Evolutionary conservation across 2,113 vertebrate species (phyloP), one percentile per base, ranked within the genome.

Genomic region (Cavia aperea): DNA sequence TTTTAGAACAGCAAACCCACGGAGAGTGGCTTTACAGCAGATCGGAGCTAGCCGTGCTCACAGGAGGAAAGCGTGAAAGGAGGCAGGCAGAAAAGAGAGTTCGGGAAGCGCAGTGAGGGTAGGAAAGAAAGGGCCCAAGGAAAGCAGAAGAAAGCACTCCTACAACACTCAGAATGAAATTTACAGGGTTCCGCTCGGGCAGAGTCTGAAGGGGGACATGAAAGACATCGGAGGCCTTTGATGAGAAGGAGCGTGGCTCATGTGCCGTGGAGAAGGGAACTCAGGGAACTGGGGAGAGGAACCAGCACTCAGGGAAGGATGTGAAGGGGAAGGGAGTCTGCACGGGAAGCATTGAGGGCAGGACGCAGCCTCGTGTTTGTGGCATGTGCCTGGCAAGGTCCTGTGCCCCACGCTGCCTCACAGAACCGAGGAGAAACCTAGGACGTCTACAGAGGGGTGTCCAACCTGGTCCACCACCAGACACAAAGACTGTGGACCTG

Each of bases 381-480:
- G 15, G 54, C 31, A 23, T 11, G n/a, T 51, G 49, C 63, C 62
- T 33, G 72, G 29, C 39, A 13, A 8, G 13, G 21, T 73, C 65
- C 33, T 62, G 68, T 86, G 49, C 6, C 3, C 1, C 0, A 0
- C 18, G 16, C 19, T 11, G 39, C n/a, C 19, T 86, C 70, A 46
- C 16, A 9, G 31, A 6, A 65, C 4, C 8, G 56, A 65, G 33
- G 14, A 65, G 43, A 29, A 9, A 24, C 36, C 14, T 63, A 31
- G n/a, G 23, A 5, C 58, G 26, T 33, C 46, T 4, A 0, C 1
- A 2, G 43, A 7, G 19, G 13, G 43, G 21, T 15, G n/a, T 63
- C 10, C 8, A 29, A 39, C 11, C 77, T 92, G 82, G 11, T 68
- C 33, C 4, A 2, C 7, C 26, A 75, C 63, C 5, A 68, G 51